Base-by-base conservation (phyloP, 2,888 invertebrate species). In the Acanthosepion pharaonis region DNA sequence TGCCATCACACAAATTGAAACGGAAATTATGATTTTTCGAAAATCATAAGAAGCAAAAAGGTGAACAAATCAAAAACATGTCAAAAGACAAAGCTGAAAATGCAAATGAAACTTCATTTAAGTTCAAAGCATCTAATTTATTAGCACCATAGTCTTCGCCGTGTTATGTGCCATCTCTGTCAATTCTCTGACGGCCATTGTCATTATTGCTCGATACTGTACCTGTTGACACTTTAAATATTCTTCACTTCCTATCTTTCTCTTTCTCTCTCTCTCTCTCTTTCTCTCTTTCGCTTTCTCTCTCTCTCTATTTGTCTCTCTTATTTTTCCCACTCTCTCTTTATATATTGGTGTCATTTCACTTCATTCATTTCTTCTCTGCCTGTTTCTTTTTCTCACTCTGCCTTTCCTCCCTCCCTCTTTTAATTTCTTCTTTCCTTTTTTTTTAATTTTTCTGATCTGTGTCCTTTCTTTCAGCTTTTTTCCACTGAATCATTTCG, bases 1-100 rank as follows among this genome's bases (percentile, higher is more conserved):
- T n/a, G 78, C 78, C 78, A 78, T 78, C 78, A 78, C 23, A 64
- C 78, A 78, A 78, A 78, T 78, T 78, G 78, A n/a, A 78, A n/a
- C n/a, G n/a, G n/a, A 78, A 78, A 78, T 78, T n/a, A 33, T n/a
- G n/a, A 78, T 15, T 33, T n/a, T n/a, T 78, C 78, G 15, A 23
- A 78, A 78, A n/a, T 78, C n/a, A 33, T 15, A 33, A n/a, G 25
- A 78, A 78, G 9, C 28, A 78, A 78, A 78, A 78, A 11, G 33
- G 33, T n/a, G 5, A 33, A 78, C 11, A 0, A n/a, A 15, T 28
- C 2, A n/a, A 78, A 15, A 78, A n/a, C n/a, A 78, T 5, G 11
- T 9, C 11, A 78, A 33, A 78, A n/a, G n/a, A 11, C 0, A 33
- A n/a, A 78, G 33, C 5, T 23, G 5, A 15, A 78, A n/a, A 78